phyloP scores from a whole-genome alignment of 2,888 invertebrate genomes.

The Hyalella azteca region DNA sequence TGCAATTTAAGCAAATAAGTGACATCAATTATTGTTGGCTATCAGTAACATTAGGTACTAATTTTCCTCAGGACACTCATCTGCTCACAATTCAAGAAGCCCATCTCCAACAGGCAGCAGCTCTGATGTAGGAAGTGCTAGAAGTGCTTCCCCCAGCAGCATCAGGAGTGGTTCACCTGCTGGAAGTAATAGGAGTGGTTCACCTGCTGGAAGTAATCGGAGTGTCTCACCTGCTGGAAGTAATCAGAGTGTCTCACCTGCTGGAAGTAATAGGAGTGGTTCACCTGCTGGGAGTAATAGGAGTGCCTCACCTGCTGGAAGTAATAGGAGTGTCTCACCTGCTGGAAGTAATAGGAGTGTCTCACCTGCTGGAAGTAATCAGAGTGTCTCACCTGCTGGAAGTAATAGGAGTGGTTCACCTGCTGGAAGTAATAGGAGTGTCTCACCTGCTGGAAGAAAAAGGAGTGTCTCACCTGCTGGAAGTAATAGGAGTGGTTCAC shows the following conservation, averaged over 20 bases:
- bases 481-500: neutral
- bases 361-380: conserved; percentile 19
- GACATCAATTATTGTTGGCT: too few species aligned
- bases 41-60: too few species aligned
- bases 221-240: conserved; percentile 37
- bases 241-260: conserved; percentile 30
- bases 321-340: conserved; percentile 34
- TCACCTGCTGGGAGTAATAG: conserved; percentile 38
- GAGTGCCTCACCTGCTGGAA: conserved; percentile 42
- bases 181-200: conserved; percentile 26
- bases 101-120: conserved; percentile 22
- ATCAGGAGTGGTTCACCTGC: too few species aligned
- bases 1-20: too few species aligned
- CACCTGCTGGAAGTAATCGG: conserved; percentile 43
- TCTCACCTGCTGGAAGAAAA: conserved; percentile 27
- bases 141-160: neutral
- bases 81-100: neutral
- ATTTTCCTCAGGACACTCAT: too few species aligned
- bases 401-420: conserved; percentile 39
- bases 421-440: conserved; percentile 35
- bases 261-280: conserved; percentile 35
- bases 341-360: neutral
- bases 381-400: neutral
- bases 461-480: conserved; percentile 6
- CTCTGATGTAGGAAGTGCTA: neutral